Evolutionary conservation across 2,113 vertebrate species (phyloP), one percentile per base, ranked within the genome.

Genomic region (Irena cyanogastra): DNA sequence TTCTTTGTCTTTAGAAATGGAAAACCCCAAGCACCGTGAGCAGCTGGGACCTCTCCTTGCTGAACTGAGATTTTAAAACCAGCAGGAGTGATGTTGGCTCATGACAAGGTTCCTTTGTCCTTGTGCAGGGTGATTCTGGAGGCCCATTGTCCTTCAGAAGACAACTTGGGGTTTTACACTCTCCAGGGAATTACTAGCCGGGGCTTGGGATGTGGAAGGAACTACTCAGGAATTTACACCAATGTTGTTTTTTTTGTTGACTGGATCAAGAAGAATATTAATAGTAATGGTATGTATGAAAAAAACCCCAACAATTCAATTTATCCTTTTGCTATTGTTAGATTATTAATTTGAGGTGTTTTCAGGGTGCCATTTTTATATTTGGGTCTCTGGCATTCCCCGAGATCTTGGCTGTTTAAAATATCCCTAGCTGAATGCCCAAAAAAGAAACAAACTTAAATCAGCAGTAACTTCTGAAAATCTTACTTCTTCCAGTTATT

Each of bases 101-200:
- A 3, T 56, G 74, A 72, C n/a, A 41, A 66, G 35, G 76, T 57
- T 49, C 23, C 42, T 87, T 64, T 93, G 83, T 71, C n/a, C 54
- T 91, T 78, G 50, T 71, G 49, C 89, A 98, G 97, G 93, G 89
- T 26, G 88, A 97, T 70, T 95, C 93, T 45, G 97, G 96, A 22
- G 97, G 96, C 23, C 96, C 96, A 6, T 81, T 98, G 97, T 74
- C 85, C 64, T 50, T 93, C 93, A 56, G 92, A 95, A 89, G 93
- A 95, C 26, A 77, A 69, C 39, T 94, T 6, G 0, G 75, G 90
- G 57, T 87, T 78, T 94, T 97, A 94, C 24, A 85, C 80, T 31
- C 80, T 98, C 49, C 91, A 95, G 81, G 97, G 96, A 35, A 83
- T 97, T 84, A 95, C 94, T 45, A 97, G 95, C 75, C 95, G 94